Percentiles rank a stretch among this genome's conserved stretches.
These are phyloP conservation scores for Aeoliscus strigatus DNA, from an alignment of 2,797 vertebrate genomes.

Conservation along the genomic window DNA sequence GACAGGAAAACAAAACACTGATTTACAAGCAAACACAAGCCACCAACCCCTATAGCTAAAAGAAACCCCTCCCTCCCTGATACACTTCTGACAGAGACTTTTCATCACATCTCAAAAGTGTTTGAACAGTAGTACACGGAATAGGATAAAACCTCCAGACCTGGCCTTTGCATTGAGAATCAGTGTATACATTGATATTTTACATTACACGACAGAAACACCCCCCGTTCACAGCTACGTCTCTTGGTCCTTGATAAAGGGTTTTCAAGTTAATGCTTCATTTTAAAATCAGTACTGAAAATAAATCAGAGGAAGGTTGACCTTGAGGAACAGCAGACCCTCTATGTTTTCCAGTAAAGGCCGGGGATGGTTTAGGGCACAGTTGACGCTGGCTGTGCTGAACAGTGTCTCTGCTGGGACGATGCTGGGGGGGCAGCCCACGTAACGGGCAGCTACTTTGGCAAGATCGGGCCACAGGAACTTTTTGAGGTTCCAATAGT, in stretches of 20 bases:
- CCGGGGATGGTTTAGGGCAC: constrained; percentile 85
- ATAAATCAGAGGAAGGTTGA: constrained; percentile 96
- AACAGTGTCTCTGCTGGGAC: constrained; percentile 93
- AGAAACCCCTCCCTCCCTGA: constrained; percentile 74
- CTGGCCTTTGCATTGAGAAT: constrained; percentile 65
- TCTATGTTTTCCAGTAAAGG: constrained; percentile 92
- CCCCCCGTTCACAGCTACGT: constrained; percentile 70
- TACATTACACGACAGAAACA: constrained; percentile 52
- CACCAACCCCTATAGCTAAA: constrained; percentile 77
- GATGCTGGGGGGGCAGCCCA: constrained; percentile 93
- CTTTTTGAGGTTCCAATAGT: constrained; percentile 97
- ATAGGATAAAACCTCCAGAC: constrained; percentile 61
- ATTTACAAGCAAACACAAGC: constrained; percentile 72
- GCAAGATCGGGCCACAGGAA: constrained; percentile 91
- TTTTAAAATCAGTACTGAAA: constrained; percentile 90
- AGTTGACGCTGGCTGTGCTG: constrained; percentile 85
- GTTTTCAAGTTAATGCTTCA: constrained; percentile 62
- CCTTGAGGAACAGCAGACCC: constrained; percentile 95
- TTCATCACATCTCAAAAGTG: constrained; percentile 71
- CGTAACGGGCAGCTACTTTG: constrained; percentile 90
- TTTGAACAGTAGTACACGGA: constrained; percentile 78
- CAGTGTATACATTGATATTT: constrained; percentile 68
- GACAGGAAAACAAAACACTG: constrained; percentile 61
- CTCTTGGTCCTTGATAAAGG: constrained; percentile 71
- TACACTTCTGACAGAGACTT: constrained; percentile 72